Conservation (phyloP, 2,888 invertebrate genomes). For the Sarcophaga subvicina region DNA sequence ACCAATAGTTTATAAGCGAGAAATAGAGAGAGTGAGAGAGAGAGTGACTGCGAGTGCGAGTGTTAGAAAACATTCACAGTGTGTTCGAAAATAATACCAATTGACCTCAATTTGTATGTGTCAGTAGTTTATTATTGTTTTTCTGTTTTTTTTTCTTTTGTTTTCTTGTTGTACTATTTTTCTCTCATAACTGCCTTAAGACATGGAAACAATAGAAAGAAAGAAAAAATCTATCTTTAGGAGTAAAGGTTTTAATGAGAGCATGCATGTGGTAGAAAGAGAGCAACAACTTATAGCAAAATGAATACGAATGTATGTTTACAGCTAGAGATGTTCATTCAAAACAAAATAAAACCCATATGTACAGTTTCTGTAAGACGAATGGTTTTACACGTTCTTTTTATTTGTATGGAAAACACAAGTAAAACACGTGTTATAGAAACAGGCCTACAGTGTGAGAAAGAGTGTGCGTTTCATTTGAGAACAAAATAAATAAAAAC, state of each 20-base stretch:
- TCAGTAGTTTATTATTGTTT: constrained; percentile 56
- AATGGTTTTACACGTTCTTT: too few species aligned
- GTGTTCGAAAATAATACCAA: constrained; percentile 53
- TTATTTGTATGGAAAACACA: too few species aligned
- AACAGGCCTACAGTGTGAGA: too few species aligned
- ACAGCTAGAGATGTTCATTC: too few species aligned
- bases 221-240: background rate
- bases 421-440: too few species aligned
- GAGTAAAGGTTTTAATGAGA: background rate
- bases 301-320: too few species aligned
- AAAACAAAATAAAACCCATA: too few species aligned
- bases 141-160: constrained; percentile 13
- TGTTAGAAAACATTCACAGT: background rate
- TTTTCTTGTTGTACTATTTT: constrained; percentile 12
- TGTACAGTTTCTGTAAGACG: too few species aligned
- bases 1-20: background rate
- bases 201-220: background rate
- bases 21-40: background rate
- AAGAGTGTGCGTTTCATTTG: too few species aligned
- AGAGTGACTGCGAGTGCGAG: background rate
- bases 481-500: too few species aligned
- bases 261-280: background rate
- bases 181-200: background rate
- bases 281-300: background rate
- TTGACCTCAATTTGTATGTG: constrained; percentile 66